phyloP scores from a whole-genome alignment of 1,140 invertebrate species.

The Danaus plexippus region DNA sequence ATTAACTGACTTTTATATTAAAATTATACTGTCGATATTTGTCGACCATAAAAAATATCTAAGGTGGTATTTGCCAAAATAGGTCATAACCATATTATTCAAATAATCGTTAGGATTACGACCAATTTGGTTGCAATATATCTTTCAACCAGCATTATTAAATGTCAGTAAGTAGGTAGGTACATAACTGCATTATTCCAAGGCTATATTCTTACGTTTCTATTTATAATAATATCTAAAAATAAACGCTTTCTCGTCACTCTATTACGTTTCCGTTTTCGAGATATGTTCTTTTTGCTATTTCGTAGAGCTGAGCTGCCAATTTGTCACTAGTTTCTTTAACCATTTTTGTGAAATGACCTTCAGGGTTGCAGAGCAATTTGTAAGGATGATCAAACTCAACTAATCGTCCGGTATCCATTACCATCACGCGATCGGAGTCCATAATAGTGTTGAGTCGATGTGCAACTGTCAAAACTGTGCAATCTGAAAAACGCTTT shows the following conservation, averaged over 20 bases:
- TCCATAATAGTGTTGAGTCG: conserved; percentile 89
- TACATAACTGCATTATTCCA: conserved; percentile 40
- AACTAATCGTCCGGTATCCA: conserved; percentile 76
- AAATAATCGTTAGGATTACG: too few species aligned
- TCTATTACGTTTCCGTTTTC: conserved; percentile 53
- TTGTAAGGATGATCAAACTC: conserved; percentile 75
- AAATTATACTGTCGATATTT: background rate
- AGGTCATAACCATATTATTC: too few species aligned
- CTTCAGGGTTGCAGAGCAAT: conserved; percentile 74
- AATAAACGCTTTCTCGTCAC: conserved; percentile 22
- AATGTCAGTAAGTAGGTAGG: conserved; percentile 21
- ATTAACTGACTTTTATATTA: conserved; percentile 4
- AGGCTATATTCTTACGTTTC: conserved; percentile 18
- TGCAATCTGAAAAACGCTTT: conserved; percentile 76
- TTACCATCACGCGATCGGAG: conserved; percentile 81
- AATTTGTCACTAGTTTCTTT: conserved; percentile 75
- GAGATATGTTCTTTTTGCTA: conserved; percentile 58
- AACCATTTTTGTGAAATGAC: conserved; percentile 80
- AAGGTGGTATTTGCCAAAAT: too few species aligned
- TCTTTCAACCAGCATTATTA: too few species aligned
- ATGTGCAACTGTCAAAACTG: conserved; percentile 87
- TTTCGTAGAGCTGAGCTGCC: conserved; percentile 58
- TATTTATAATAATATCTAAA: conserved; percentile 25
- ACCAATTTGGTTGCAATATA: too few species aligned
- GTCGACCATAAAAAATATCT: background rate